phyloP scores from a whole-genome alignment of 2,888 invertebrate genomes.

The Drosophila flavopinicola region DNA sequence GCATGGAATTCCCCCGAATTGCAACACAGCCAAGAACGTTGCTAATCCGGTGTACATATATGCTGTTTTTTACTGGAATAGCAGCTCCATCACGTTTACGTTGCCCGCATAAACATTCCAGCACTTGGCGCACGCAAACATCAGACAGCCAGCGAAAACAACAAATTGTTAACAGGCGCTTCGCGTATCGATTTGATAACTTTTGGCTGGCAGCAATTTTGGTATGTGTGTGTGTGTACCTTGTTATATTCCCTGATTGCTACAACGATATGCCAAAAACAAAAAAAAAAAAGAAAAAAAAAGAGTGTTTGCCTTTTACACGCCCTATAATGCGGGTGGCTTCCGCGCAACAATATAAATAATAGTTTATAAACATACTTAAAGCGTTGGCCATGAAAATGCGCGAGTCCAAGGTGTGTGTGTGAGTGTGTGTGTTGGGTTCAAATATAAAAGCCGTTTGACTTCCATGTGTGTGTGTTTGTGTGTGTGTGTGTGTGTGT shows the following conservation, averaged over 20 bases:
- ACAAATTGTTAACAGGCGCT: slow-evolving; percentile 41
- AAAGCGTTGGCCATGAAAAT: slow-evolving; percentile 65
- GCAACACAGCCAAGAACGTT: slow-evolving; percentile 15
- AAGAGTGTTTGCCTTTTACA: slow-evolving; percentile 56
- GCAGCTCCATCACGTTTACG: slow-evolving; percentile 36
- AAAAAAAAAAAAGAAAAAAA: too few species aligned
- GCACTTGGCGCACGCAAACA: slow-evolving; percentile 27
- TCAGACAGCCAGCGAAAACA: background rate
- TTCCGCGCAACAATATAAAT: slow-evolving; percentile 50
- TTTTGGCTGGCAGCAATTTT: slow-evolving; percentile 44
- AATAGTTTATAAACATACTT: slow-evolving; percentile 49
- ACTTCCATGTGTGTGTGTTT: slow-evolving; percentile 31
- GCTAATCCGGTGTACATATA: slow-evolving; percentile 26
- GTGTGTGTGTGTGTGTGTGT: slow-evolving; percentile 13
- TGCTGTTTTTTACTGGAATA: slow-evolving; percentile 7
- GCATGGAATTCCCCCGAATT: slow-evolving; percentile 7
- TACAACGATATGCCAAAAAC: slow-evolving; percentile 45
- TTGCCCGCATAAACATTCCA: slow-evolving; percentile 42
- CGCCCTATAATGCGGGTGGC: slow-evolving; percentile 53
- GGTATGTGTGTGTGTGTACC: slow-evolving; percentile 7
- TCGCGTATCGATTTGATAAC: slow-evolving; percentile 65
- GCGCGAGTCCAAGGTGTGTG: slow-evolving; percentile 29
- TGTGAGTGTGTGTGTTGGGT: slow-evolving; percentile 8
- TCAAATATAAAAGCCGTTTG: slow-evolving; percentile 58
- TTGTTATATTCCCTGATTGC: slow-evolving; percentile 53